phyloP scores from a whole-genome alignment of 2,888 invertebrate genomes.

The Ormyrus nitidulus region DNA sequence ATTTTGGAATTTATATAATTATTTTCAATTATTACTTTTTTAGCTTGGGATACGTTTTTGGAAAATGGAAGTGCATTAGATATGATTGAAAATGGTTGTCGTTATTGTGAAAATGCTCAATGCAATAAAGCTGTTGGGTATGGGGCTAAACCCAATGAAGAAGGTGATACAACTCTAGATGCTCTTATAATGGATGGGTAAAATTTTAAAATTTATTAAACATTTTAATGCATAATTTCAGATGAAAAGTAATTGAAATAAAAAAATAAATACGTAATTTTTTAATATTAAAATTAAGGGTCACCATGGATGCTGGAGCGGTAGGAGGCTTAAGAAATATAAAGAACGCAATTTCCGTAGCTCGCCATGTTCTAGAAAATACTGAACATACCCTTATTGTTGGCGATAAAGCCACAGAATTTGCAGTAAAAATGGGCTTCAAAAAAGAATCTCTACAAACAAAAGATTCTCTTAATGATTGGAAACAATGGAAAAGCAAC shows the following conservation, averaged over 20 bases:
- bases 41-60: constrained; percentile 85
- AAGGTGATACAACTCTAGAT: constrained; percentile 96
- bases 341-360: constrained; percentile 94
- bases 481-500: constrained; percentile 85
- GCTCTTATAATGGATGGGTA: constrained; percentile 99
- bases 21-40: background rate
- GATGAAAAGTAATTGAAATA: background rate
- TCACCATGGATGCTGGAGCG: constrained; percentile 90
- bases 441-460: constrained; percentile 85
- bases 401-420: constrained; percentile 91
- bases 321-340: constrained; percentile 89
- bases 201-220: constrained; percentile 22
- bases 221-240: constrained; percentile 2
- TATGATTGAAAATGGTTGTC: constrained; percentile 91
- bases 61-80: constrained; percentile 82
- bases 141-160: constrained; percentile 97
- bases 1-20: no score
- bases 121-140: constrained; percentile 97
- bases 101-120: constrained; percentile 89
- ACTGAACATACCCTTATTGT: constrained; percentile 93
- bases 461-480: constrained; percentile 81
- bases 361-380: constrained; percentile 90
- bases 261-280: background rate
- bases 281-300: constrained; percentile 72
- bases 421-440: constrained; percentile 95